phyloP scores from a whole-genome alignment of 2,113 vertebrate species.

The Sula dactylatra region DNA sequence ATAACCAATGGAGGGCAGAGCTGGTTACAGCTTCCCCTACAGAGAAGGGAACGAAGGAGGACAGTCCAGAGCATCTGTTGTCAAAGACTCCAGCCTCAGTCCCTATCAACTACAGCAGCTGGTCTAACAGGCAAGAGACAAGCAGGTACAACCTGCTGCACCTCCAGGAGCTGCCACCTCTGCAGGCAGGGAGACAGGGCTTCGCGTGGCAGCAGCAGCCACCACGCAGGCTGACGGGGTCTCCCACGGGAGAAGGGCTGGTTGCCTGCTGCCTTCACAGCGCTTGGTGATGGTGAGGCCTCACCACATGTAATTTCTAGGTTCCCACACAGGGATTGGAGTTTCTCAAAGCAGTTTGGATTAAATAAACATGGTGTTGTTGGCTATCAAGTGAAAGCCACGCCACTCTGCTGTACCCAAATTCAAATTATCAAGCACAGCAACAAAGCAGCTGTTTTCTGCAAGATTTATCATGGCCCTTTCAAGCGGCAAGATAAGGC shows the following conservation, averaged over 20 bases:
- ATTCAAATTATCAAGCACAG: neutral
- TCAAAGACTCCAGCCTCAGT: neutral
- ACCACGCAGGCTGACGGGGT: neutral
- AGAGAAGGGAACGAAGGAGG: neutral
- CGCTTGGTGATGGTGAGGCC: accelerated
- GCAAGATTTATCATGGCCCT: neutral
- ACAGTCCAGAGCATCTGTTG: neutral
- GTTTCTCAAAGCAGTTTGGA: neutral
- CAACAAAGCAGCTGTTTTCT: constrained; percentile 1
- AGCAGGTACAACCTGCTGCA: neutral
- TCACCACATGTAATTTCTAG: neutral
- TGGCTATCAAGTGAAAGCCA: neutral
- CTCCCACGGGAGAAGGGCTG: neutral
- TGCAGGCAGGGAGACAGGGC: neutral
- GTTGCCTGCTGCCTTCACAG: neutral
- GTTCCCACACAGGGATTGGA: neutral
- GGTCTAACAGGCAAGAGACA: neutral
- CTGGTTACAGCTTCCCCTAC: neutral
- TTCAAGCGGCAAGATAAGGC: neutral
- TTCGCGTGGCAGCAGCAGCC: neutral
- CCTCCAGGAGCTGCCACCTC: neutral
- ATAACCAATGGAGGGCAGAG: neutral
- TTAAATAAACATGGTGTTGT: neutral
- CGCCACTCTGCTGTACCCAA: neutral
- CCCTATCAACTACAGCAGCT: neutral